These are phyloP conservation scores for Spea multiplicata DNA, from an alignment of 2,113 vertebrate genomes.

Conservation along the genomic window DNA sequence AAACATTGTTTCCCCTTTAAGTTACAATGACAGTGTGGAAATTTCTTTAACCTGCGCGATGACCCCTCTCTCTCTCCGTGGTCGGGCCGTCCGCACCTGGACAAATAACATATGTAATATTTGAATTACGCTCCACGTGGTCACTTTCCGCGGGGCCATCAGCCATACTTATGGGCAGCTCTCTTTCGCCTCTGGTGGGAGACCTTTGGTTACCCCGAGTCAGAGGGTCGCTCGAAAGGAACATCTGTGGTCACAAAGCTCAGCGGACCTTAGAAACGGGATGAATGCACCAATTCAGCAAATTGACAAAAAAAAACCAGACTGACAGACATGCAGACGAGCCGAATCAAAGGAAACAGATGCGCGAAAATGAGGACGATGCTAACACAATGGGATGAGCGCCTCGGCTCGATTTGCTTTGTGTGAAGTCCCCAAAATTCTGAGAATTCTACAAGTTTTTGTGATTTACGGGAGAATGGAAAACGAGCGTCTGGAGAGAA, in stretches of 20 bases:
- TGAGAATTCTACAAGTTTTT: neutral
- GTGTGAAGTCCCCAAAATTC: neutral
- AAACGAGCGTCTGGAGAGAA: too few species aligned
- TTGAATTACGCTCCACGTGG: neutral
- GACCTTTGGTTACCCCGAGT: neutral
- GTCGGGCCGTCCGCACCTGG: neutral
- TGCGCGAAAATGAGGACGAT: slow-evolving; percentile 22
- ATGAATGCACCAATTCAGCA: neutral
- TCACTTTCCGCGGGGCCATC: neutral
- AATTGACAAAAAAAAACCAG: neutral
- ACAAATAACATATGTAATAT: neutral
- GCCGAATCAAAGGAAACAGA: slow-evolving; percentile 50
- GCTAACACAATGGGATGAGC: neutral
- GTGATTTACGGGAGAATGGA: too few species aligned
- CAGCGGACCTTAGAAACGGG: neutral
- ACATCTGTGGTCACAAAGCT: slow-evolving; percentile 4
- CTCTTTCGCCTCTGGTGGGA: neutral
- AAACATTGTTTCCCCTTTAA: too few species aligned
- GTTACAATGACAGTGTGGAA: too few species aligned
- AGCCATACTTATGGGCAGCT: neutral
- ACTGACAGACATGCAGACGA: slow-evolving; percentile 30
- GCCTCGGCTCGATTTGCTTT: neutral
- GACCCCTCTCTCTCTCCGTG: too few species aligned
- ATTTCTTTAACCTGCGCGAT: too few species aligned
- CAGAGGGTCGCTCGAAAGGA: neutral